Evolutionary conservation across 1,140 invertebrate genomes (phyloP).

Genomic region (Hyphantria cunea): DNA sequence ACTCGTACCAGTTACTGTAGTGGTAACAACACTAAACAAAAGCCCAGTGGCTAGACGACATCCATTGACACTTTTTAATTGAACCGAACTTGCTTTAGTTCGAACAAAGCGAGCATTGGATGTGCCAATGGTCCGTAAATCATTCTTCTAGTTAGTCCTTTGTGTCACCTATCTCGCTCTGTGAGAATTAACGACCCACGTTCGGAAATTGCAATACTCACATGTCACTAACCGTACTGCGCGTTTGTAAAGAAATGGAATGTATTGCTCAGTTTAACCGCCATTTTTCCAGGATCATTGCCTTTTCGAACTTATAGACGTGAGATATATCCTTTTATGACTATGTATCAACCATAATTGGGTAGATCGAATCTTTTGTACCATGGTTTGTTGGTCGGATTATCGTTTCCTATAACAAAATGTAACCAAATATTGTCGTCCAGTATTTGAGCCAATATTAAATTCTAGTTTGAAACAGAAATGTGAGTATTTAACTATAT

Average conservation of each 20-base stretch:
- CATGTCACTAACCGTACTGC: conserved; percentile 60
- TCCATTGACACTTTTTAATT: conserved; percentile 42
- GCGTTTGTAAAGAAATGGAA: conserved; percentile 55
- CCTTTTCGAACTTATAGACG: conserved; percentile 19
- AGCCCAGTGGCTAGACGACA: conserved; percentile 35
- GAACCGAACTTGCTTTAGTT: conserved; percentile 30
- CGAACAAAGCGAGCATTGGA: conserved; percentile 45
- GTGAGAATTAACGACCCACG: conserved; percentile 57
- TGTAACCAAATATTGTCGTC: conserved; percentile 30
- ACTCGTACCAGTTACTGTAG: conserved; percentile 30
- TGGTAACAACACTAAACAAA: conserved; percentile 30
- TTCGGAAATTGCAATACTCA: conserved; percentile 74
- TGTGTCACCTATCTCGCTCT: conserved; percentile 45
- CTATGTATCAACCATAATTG: conserved; percentile 33
- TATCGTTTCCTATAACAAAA: conserved; percentile 46
- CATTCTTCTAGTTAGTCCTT: conserved; percentile 56
- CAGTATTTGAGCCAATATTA: conserved; percentile 12
- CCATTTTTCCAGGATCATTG: conserved; percentile 32
- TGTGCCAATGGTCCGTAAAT: conserved; percentile 54
- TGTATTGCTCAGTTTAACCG: conserved; percentile 40
- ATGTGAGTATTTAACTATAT: too few species aligned
- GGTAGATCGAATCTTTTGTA: conserved; percentile 28
- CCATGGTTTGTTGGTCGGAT: conserved; percentile 32
- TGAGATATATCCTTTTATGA: conserved; percentile 22
- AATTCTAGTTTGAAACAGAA: not conserved